Evolutionary conservation across 2,113 vertebrate genomes (phyloP), one percentile per base, ranked within the genome.

Genomic region (Apodemus sylvaticus): DNA sequence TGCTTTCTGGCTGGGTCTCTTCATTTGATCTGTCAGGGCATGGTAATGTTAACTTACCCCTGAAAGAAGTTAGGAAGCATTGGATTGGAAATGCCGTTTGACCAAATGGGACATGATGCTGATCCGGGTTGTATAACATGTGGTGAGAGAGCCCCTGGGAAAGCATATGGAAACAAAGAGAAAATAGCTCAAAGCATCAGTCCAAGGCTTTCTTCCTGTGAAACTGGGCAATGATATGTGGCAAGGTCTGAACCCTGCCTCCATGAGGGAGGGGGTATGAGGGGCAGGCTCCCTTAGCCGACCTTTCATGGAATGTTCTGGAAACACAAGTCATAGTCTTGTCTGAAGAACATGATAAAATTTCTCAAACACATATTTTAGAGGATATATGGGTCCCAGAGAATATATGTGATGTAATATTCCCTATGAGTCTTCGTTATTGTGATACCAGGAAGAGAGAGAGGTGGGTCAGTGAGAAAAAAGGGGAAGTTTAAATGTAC

Each of bases 21-120:
- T 96, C 96, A 98, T 97, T 58, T 85, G 94, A 90, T 96, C 94
- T 94, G 96, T 96, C 97, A 97, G 95, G 60, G n/a, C 90, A 93
- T 39, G 77, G 90, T 86, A n/a, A 96, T 53, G 48, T 88, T 92
- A 94, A 90, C 95, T 92, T 96, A 90, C 36, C 96, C 97, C 96
- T 88, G n/a, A 68, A 91, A 96, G 96, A 92, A 71, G 81, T 68
- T 90, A 78, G 90, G 60, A 79, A 88, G 90, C 97, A 96, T 20
- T 97, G 96, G 95, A 73, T 96, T 94, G 96, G 96, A 97, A 96
- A 97, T 53, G 90, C n/a, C 53, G 94, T 89, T 73, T 94, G 92
- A 95, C 90, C 88, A 92, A 93, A 96, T 86, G 92, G 95, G 92
- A 93, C 48, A 0, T 86, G 95, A 95, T 94, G 97, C 95, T 95